Evolutionary conservation across 2,888 invertebrate species (phyloP), one percentile per base, ranked within the genome.

Genomic region (Hofmannophila pseudospretella): DNA sequence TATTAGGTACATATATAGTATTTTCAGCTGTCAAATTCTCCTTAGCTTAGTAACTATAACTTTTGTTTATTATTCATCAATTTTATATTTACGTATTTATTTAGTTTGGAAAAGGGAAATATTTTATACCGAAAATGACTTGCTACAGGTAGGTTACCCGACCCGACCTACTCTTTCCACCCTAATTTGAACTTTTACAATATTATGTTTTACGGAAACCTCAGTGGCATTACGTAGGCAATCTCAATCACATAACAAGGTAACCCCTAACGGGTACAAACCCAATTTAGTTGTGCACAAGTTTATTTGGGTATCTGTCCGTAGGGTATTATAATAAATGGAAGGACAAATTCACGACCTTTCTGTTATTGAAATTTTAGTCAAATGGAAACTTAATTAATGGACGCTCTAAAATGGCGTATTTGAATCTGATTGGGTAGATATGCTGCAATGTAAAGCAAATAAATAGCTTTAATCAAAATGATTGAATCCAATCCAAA

Each of bases 261-360:
- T 66, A 62, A 51, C 62, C 68, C 72, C 76, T 56, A 66, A 60
- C 53, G 75, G 77, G 76, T 66, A 68, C 70, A 72, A n/a, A 75
- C 80, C 79, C 79, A 78, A 81, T 82, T 80, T 82, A 72, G 67
- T 75, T 76, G 71, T 76, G 69, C 69, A 73, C 70, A 79, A 78
- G 76, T 81, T 81, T 76, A 79, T 81, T 78, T 70, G 73, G 72
- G 68, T 67, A 75, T 73, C 65, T 69, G 63, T 77, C 80, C 79
- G 62, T 48, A 47, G 77, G 76, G 80, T 53, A 78, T 78, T 70
- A 69, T 63, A 66, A 67, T 79, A 78, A 74, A 78, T 75, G 71
- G 66, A 65, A 68, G 67, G 74, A 69, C 72, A 75, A 73, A 77
- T 74, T 70, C 67, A 57, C 63, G 68, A 74, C 72, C 71, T 67